Base-by-base conservation (phyloP, 2,797 vertebrate species). In the Trachurus trachurus region DNA sequence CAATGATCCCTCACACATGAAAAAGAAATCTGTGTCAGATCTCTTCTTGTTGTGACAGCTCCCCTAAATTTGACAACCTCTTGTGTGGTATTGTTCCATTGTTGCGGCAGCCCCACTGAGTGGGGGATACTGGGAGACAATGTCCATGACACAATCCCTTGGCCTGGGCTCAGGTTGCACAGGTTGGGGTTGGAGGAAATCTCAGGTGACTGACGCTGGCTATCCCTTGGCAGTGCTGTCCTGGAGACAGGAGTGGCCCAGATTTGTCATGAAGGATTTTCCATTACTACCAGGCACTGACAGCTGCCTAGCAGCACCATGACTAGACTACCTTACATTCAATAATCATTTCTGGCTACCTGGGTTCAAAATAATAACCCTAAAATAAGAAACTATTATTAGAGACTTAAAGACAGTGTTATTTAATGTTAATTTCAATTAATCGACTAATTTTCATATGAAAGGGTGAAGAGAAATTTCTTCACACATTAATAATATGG, bases 261-360 rank as follows among this genome's bases (percentile, higher is more conserved):
- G 94, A 95, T 96, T 95, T 95, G 93, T 93, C 91, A 89, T 91
- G 91, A 88, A 92, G 90, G 93, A 94, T 95, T 95, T 96, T 96
- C 96, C 94, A 94, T 96, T 94, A 94, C 93, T 91, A 86, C 72
- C 66, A 81, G 71, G 79, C 67, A 58, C 67, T 80, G 85, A 83
- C 79, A 78, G 86, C 81, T 76, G 75, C 86, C 72, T 80, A 80
- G 83, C 78, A 84, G 87, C 83, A 70, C 65, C 40, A 37, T 26
- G 64, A 26, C 64, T 74, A n/a, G 53, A 47, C 49, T 66, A 74
- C 71, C 66, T 75, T 67, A 58, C 66, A 75, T 50, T 74, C 79
- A 59, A 40, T 39, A 29, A 31, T 31, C 45, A 58, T 31, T 45
- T 52, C 9, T 16, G 17, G n/a, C 50, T 31, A 31, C 39, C 69